phyloP scores from a whole-genome alignment of 2,888 invertebrate species.

The Lasioglossum lativentre region DNA sequence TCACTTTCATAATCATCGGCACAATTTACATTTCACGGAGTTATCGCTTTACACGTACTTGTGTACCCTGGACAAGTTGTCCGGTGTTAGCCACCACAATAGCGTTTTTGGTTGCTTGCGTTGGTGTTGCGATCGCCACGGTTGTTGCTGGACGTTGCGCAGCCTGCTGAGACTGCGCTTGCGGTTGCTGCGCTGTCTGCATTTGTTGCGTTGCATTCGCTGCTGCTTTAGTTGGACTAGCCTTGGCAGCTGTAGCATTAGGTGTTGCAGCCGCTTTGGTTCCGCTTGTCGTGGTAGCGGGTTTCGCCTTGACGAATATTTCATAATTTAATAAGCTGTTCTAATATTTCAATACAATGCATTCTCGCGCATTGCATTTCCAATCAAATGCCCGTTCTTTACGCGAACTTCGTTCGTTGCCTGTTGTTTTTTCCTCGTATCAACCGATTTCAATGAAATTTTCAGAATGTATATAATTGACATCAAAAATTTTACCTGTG shows the following conservation, averaged over 20 bases:
- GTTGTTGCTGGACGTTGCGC: conserved; percentile 75
- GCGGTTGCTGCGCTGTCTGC: conserved; percentile 69
- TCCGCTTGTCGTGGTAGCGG: conserved; percentile 71
- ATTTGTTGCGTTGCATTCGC: conserved; percentile 77
- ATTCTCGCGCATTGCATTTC: no score
- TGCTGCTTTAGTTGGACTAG: conserved; percentile 75
- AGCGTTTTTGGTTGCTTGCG: conserved; percentile 77
- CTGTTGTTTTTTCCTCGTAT: no score
- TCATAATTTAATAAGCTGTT: conserved; percentile 10
- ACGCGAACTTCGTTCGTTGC: no score
- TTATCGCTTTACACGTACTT: conserved; percentile 49
- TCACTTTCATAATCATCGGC: neutral
- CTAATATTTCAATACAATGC: neutral
- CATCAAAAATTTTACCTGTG: conserved; percentile 51
- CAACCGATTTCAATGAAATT: neutral
- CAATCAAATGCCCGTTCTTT: no score
- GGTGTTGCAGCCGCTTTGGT: conserved; percentile 45
- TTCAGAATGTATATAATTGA: neutral
- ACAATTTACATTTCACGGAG: conserved; percentile 22
- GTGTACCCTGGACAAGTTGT: conserved; percentile 78
- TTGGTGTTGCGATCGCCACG: conserved; percentile 69
- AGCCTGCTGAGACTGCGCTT: conserved; percentile 70
- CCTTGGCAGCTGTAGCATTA: conserved; percentile 45
- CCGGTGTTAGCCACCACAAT: conserved; percentile 81
- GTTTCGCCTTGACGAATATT: conserved; percentile 67